Conservation (phyloP, 2,888 invertebrate genomes). For the Philereme transversata region DNA sequence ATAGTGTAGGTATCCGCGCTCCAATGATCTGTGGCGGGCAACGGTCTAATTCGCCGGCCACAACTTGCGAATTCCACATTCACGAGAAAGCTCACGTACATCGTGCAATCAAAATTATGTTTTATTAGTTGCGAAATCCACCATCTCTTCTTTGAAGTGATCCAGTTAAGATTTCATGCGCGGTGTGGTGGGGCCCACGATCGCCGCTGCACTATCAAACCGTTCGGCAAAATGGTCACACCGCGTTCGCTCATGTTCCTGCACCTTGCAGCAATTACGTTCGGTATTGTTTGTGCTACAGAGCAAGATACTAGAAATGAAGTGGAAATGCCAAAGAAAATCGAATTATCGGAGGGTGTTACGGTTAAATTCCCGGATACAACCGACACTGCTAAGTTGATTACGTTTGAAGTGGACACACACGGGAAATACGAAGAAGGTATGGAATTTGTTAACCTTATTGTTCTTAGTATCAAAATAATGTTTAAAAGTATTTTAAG, state of each 20-base stretch:
- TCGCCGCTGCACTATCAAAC: constrained; percentile 50
- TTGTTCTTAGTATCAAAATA: too few species aligned
- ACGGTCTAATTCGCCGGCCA: constrained; percentile 29
- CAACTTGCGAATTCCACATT: constrained; percentile 30
- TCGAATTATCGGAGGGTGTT: constrained; percentile 68
- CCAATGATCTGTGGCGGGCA: constrained; percentile 28
- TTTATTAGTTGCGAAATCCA: constrained; percentile 14
- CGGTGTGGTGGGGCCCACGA: constrained; percentile 44
- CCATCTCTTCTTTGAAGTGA: constrained; percentile 22
- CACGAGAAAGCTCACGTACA: constrained; percentile 26
- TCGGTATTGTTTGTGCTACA: constrained; percentile 43
- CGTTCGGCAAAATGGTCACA: constrained; percentile 66
- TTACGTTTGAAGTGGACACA: constrained; percentile 68
- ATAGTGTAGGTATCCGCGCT: constrained; percentile 10
- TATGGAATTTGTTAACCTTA: constrained; percentile 37
- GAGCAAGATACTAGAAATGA: constrained; percentile 27
- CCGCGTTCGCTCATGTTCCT: constrained; percentile 49
- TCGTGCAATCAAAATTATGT: constrained; percentile 3
- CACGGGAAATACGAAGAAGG: constrained; percentile 56
- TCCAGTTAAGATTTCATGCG: constrained; percentile 35
- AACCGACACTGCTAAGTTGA: constrained; percentile 51
- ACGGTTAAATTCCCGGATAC: constrained; percentile 59
- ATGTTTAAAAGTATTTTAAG: too few species aligned
- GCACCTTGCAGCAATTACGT: constrained; percentile 43
- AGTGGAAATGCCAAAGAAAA: constrained; percentile 46